Conservation (phyloP, 2,797 vertebrate genomes). For the Ceryle rudis region DNA sequence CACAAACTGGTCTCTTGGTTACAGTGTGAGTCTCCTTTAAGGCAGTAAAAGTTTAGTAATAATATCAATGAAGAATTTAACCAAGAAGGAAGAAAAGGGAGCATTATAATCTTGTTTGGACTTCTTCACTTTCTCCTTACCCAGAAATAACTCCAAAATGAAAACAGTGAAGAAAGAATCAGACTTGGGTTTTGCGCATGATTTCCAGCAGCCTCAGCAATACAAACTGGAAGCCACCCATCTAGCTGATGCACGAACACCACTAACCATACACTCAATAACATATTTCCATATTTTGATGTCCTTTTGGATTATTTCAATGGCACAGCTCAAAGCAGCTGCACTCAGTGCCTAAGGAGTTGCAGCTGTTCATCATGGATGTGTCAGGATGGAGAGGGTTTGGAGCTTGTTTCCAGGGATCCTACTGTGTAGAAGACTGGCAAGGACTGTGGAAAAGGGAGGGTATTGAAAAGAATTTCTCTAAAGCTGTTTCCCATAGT, state of each 20-base stretch:
- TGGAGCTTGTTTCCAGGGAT: constrained; percentile 64
- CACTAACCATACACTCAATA: constrained; percentile 43
- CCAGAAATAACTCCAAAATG: background rate
- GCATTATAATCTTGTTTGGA: background rate
- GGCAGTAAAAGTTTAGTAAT: background rate
- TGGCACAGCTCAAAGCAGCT: constrained; percentile 65
- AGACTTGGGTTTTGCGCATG: background rate
- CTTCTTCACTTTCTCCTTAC: background rate
- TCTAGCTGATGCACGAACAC: constrained; percentile 49
- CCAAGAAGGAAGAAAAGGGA: background rate
- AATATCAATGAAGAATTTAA: background rate
- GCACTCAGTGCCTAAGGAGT: constrained; percentile 67
- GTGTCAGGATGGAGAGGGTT: constrained; percentile 70
- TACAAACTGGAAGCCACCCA: constrained; percentile 38
- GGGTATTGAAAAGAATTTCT: constrained; percentile 61
- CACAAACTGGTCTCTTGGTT: background rate
- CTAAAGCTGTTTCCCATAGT: constrained; percentile 62
- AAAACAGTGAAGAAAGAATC: background rate
- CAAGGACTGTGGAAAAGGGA: constrained; percentile 72
- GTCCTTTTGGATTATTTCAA: constrained; percentile 67
- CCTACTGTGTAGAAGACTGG: constrained; percentile 76
- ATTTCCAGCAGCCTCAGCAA: constrained; percentile 48
- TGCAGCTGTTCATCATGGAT: constrained; percentile 76
- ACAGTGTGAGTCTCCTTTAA: background rate
- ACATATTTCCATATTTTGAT: constrained; percentile 41